phyloP scores from a whole-genome alignment of 30 jellyfish, hydroid and myxozoan genomes.

The Mastigias papua region DNA sequence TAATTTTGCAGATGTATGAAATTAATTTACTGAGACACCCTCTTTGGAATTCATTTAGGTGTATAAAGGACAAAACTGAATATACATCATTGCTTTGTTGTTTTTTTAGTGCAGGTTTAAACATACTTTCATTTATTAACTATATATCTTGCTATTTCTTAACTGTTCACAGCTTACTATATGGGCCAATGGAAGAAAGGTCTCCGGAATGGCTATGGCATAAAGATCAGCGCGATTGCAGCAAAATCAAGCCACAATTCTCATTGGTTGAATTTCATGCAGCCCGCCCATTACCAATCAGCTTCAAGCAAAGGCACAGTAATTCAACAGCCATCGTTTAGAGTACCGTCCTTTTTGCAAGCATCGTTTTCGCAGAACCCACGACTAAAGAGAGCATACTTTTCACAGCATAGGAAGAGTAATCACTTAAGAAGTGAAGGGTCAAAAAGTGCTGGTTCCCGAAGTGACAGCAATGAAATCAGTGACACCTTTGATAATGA shows the following conservation, averaged over 20 bases:
- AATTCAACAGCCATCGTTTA: not conserved
- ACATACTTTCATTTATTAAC: no score
- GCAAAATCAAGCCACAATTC: slow-evolving; percentile 46
- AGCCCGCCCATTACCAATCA: slow-evolving; percentile 2
- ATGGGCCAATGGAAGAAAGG: slow-evolving; percentile 99
- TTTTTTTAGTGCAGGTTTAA: no score
- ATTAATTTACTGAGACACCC: no score
- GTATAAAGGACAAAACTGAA: no score
- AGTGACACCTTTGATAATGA: slow-evolving; percentile 47
- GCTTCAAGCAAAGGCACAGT: not conserved
- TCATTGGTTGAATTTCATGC: slow-evolving; percentile 19
- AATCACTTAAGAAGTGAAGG: slow-evolving; percentile 41
- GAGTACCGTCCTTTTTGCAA: slow-evolving; percentile 14
- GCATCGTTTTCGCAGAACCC: slow-evolving; percentile 58
- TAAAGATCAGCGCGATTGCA: slow-evolving; percentile 75
- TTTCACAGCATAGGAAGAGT: slow-evolving; percentile 27
- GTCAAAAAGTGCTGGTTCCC: slow-evolving; percentile 57
- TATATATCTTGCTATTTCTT: not conserved
- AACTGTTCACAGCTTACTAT: slow-evolving; percentile 75
- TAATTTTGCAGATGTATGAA: no score
- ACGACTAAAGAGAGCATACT: slow-evolving; percentile 38
- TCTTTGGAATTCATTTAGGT: no score
- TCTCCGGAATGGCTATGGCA: slow-evolving; percentile 94
- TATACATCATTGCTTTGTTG: no score
- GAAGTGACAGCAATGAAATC: slow-evolving; percentile 62